A percentile compares a stretch with the other conserved stretches of the same genome.
Conservation (phyloP, 2,113 vertebrate genomes). For the Saguinus imperator region DNA sequence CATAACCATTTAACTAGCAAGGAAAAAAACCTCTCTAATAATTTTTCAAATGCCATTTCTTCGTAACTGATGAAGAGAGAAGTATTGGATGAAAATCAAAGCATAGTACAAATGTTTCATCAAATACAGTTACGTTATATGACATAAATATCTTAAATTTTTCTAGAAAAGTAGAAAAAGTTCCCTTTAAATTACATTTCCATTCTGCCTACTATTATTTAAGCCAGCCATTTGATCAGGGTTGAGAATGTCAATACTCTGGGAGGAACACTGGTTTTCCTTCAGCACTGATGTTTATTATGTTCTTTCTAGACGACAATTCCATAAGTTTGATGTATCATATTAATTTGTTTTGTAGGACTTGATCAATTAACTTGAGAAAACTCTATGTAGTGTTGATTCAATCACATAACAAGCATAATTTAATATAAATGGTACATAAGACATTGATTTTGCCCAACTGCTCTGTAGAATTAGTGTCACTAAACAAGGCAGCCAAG, state of each 20-base stretch:
- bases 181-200: background rate
- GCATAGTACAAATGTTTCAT: background rate
- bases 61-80: background rate
- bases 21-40: background rate
- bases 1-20: background rate
- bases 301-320: conserved; percentile 54
- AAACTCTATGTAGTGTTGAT: conserved; percentile 82
- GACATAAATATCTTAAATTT: background rate
- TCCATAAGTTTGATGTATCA: conserved; percentile 80
- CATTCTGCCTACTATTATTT: conserved; percentile 12
- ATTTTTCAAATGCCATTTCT: background rate
- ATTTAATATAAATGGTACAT: conserved; percentile 85
- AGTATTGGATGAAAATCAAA: background rate
- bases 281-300: conserved; percentile 64
- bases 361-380: conserved; percentile 86
- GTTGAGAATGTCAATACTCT: conserved; percentile 38
- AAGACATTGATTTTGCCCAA: conserved; percentile 86
- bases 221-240: background rate
- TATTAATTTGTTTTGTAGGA: conserved; percentile 83
- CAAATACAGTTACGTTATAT: background rate
- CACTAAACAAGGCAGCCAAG: conserved; percentile 82
- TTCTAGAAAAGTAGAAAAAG: background rate
- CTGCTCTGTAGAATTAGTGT: conserved; percentile 83
- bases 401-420: conserved; percentile 85
- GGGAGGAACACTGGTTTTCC: background rate